Percentiles rank a stretch among this genome's conserved stretches.
These are phyloP conservation scores for Hylaea fasciaria DNA, from an alignment of 2,888 invertebrate genomes.

Conservation along the genomic window DNA sequence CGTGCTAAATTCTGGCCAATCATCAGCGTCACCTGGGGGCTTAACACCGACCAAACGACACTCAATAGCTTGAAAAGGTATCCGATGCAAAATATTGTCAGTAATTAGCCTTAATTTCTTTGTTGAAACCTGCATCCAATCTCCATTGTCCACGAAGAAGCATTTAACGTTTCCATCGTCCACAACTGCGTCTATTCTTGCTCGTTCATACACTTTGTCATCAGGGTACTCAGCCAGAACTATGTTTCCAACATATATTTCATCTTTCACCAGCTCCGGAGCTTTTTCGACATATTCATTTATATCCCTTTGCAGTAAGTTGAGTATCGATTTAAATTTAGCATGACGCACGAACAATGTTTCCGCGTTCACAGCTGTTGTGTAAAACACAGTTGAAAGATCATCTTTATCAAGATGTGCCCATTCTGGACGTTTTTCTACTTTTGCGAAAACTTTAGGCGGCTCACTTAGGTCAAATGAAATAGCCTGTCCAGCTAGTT, in stretches of 20 bases:
- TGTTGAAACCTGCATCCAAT: slow-evolving; percentile 71
- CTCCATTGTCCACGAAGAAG: slow-evolving; percentile 88
- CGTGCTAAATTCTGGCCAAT: slow-evolving; percentile 82
- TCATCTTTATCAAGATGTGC: slow-evolving; percentile 76
- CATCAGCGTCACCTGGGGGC: slow-evolving; percentile 62
- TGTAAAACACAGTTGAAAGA: slow-evolving; percentile 71
- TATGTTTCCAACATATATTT: slow-evolving; percentile 66
- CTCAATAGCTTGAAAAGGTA: slow-evolving; percentile 88
- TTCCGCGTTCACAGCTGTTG: slow-evolving; percentile 71
- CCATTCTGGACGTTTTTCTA: slow-evolving; percentile 60
- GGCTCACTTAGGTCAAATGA: slow-evolving; percentile 30
- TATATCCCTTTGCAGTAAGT: slow-evolving; percentile 70
- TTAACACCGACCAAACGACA: slow-evolving; percentile 84
- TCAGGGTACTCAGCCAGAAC: slow-evolving; percentile 81
- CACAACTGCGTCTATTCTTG: slow-evolving; percentile 69
- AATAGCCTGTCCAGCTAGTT: slow-evolving; percentile 67
- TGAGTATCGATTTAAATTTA: slow-evolving; percentile 75
- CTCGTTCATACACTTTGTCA: slow-evolving; percentile 72
- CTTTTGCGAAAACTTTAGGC: slow-evolving; percentile 40
- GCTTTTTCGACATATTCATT: slow-evolving; percentile 58
- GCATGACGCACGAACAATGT: slow-evolving; percentile 79
- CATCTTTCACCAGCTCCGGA: slow-evolving; percentile 46
- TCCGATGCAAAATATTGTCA: slow-evolving; percentile 73
- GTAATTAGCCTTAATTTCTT: slow-evolving; percentile 77
- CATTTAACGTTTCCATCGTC: slow-evolving; percentile 74